Conservation (phyloP, 1,140 invertebrate genomes). For the Chelonus insularis region DNA sequence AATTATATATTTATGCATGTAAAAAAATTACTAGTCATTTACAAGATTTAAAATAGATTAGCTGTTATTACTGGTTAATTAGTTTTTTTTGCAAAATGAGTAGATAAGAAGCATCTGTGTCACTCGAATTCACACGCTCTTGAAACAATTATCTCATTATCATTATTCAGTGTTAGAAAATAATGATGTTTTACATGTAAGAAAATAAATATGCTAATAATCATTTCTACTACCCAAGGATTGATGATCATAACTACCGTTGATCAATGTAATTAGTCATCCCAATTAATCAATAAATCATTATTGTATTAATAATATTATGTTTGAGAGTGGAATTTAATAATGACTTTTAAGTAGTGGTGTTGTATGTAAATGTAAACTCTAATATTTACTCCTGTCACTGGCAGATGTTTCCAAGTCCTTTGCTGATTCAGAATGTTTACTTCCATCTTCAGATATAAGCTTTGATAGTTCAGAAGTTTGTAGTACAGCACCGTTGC, state of each 20-base stretch:
- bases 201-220: not conserved
- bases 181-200: too few species aligned
- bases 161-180: not conserved
- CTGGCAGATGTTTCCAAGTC: conserved; percentile 39
- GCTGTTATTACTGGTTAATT: too few species aligned
- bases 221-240: too few species aligned
- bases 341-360: too few species aligned
- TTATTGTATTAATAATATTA: too few species aligned
- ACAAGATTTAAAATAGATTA: too few species aligned
- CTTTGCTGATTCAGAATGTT: conserved; percentile 21
- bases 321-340: not conserved
- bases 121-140: conserved; percentile 36
- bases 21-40: too few species aligned
- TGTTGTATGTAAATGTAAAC: conserved; percentile 26
- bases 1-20: too few species aligned
- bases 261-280: too few species aligned
- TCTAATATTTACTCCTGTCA: conserved; percentile 40
- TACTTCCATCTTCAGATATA: conserved; percentile 20
- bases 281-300: not conserved
- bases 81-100: too few species aligned
- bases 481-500: conserved; percentile 27
- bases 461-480: conserved; percentile 32
- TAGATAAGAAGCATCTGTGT: conserved; percentile 32
- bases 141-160: not conserved
- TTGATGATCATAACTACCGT: too few species aligned